Evolutionary conservation across 2,888 invertebrate species (phyloP), one percentile per base, ranked within the genome.

Genomic region (Athalia circularis): DNA sequence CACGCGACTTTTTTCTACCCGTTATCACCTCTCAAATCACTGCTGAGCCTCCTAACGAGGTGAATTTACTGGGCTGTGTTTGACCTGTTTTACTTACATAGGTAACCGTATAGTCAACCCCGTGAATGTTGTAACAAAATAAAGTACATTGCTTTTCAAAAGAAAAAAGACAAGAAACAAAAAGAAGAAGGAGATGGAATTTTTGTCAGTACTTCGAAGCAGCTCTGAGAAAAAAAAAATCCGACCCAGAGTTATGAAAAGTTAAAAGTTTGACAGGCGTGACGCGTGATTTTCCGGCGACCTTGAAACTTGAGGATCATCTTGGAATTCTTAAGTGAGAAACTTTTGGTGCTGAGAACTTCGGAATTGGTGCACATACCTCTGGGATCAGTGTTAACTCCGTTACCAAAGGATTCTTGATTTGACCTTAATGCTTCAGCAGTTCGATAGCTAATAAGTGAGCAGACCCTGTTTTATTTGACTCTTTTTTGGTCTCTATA

Each of bases 261-360:
- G 59, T 72, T 72, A 61, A n/a, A 68, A 59, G 57, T 72, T 13
- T 8, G 47, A 72, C 45, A 72, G 15, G 11, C 72, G 72, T 72
- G 15, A 72, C 72, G 72, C 52, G 72, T 72, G 72, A 72, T 72
- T 72, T 59, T 72, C 45, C 43, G 11, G n/a, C 72, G 59, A 72
- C 72, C 72, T 72, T 72, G 72, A 72, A 72, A 72, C 72, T 72
- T 59, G 43, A 45, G 52, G 45, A 59, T 72, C 59, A 72, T 72
- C 72, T 72, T 59, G 72, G 72, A 72, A 72, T 72, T 72, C 72
- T 72, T 72, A 72, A 72, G 72, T 72, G 52, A 72, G 72, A 72
- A 72, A 72, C 72, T 72, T 72, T 57, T 13, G 57, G 72, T 59
- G 59, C 13, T 6, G 47, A 29, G 47, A 72, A 47, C 47, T 72